phyloP scores from a whole-genome alignment of 2,113 vertebrate species.

The Calypte anna region DNA sequence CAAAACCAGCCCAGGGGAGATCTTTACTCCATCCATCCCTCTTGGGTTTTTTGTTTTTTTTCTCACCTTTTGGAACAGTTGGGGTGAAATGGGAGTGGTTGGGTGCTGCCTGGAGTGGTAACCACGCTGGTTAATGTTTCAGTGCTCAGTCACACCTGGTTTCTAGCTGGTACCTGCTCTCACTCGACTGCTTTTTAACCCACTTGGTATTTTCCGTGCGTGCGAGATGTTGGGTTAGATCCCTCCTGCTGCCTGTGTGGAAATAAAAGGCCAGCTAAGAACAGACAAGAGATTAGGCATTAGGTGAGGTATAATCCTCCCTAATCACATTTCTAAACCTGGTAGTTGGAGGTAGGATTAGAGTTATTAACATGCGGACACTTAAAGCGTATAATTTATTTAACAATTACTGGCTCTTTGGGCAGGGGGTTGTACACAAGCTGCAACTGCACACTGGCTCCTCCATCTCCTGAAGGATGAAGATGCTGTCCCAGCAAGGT shows the following conservation, averaged over 20 bases:
- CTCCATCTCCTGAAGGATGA: background rate
- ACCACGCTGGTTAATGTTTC: background rate
- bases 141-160: background rate
- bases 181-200: slow-evolving; percentile 24
- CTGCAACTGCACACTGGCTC: background rate
- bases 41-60: background rate
- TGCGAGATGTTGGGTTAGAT: slow-evolving; percentile 14
- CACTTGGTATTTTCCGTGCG: background rate
- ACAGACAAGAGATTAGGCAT: slow-evolving; percentile 63
- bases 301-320: slow-evolving; percentile 66
- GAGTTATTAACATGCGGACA: slow-evolving; percentile 53
- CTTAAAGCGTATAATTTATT: slow-evolving; percentile 69
- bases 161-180: slow-evolving; percentile 38
- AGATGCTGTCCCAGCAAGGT: background rate
- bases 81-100: background rate
- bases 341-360: slow-evolving; percentile 65
- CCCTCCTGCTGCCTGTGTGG: slow-evolving; percentile 19
- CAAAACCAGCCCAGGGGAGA: background rate
- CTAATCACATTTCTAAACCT: slow-evolving; percentile 59
- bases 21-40: background rate
- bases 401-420: slow-evolving; percentile 30
- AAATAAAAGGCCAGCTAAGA: slow-evolving; percentile 53
- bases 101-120: background rate
- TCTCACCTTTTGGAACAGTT: background rate
- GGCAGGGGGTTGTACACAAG: background rate